phyloP scores from a whole-genome alignment of 2,113 vertebrate genomes.

The Archilochus colubris region DNA sequence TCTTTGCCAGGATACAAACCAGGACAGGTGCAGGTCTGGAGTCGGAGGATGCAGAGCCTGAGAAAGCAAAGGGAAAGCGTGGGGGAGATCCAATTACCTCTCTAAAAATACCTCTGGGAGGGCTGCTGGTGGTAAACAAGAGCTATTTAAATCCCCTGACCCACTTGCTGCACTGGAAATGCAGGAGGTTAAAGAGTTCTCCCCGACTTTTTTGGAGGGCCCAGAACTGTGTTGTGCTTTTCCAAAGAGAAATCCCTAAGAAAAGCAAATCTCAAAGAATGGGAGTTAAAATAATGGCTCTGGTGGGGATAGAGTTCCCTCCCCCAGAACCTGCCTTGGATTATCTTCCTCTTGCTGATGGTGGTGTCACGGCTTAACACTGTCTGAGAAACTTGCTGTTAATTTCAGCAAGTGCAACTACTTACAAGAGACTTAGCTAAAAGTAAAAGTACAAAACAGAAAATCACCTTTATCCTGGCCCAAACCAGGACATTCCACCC shows the following conservation, averaged over 20 bases:
- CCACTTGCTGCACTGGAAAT: neutral
- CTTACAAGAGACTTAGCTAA: too few relatives aligned
- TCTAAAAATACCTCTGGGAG: constrained; percentile 44
- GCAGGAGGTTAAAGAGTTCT: neutral
- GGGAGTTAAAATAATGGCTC: neutral
- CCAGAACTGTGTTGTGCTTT: neutral
- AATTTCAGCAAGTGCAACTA: too few relatives aligned
- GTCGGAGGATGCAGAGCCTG: neutral
- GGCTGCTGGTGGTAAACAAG: constrained; percentile 13
- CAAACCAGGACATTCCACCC: too few relatives aligned
- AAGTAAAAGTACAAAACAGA: too few relatives aligned
- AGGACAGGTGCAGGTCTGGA: constrained; percentile 35
- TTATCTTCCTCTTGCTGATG: constrained; percentile 65
- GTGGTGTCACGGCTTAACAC: too few relatives aligned
- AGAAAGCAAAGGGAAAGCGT: neutral
- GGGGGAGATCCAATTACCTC: neutral
- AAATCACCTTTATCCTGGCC: too few relatives aligned
- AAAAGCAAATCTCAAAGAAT: constrained; percentile 19
- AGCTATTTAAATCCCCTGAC: neutral
- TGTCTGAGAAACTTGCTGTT: too few relatives aligned
- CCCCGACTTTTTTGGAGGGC: accelerated
- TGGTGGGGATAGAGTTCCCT: neutral
- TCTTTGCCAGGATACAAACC: neutral
- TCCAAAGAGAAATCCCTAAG: neutral
- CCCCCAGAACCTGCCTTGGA: constrained; percentile 8